Conservation (phyloP, 2,888 invertebrate species). For the Lissocephala sabroskyi region DNA sequence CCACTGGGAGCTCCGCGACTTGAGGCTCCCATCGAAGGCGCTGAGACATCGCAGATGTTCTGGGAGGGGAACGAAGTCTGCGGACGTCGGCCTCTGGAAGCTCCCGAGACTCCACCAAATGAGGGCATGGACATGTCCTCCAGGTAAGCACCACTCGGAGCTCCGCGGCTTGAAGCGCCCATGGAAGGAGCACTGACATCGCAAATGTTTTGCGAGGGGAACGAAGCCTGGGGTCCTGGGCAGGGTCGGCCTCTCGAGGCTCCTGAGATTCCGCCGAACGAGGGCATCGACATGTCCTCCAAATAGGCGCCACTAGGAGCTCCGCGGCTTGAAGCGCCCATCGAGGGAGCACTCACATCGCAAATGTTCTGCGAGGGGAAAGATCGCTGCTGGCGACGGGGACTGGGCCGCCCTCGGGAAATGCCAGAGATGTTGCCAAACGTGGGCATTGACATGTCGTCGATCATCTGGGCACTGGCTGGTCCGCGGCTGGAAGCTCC, state of each 20-base stretch:
- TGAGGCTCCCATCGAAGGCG: constrained; percentile 1
- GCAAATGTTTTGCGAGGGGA: background rate
- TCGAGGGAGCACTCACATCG: constrained; percentile 4
- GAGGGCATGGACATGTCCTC: background rate
- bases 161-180: background rate
- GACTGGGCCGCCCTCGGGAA: background rate
- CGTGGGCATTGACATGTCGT: constrained; percentile 1
- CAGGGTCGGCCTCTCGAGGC: background rate
- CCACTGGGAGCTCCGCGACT: too few species aligned
- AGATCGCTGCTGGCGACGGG: background rate
- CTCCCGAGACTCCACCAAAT: background rate
- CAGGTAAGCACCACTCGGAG: background rate
- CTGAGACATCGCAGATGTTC: background rate
- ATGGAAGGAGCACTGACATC: background rate
- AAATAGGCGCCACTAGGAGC: background rate
- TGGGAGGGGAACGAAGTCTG: background rate
- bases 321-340: background rate
- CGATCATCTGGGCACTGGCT: background rate
- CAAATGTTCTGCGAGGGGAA: background rate
- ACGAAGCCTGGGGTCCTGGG: background rate
- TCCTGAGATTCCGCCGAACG: background rate
- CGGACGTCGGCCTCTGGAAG: background rate
- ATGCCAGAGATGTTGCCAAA: background rate
- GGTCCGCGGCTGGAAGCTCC: background rate
- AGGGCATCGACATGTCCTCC: background rate